A percentile compares a stretch with the other conserved stretches of the same genome.
Conservation (phyloP, 2,888 invertebrate species). For the Serripes groenlandicus region DNA sequence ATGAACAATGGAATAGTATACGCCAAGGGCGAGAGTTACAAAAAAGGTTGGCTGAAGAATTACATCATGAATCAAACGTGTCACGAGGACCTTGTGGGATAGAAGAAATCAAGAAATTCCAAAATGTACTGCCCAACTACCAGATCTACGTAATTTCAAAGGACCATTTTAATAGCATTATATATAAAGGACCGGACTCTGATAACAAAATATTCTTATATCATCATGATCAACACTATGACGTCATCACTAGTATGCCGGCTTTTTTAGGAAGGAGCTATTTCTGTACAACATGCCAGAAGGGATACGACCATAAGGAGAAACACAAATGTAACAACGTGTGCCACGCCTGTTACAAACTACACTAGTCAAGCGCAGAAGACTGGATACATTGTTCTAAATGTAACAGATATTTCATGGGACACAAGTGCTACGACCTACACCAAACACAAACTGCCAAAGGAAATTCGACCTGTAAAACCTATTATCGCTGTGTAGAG, state of each 20-base stretch:
- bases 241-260: slow-evolving; percentile 41
- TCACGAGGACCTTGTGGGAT: slow-evolving; percentile 36
- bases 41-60: slow-evolving; percentile 23
- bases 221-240: slow-evolving; percentile 32
- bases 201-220: slow-evolving; percentile 26
- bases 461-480: slow-evolving; percentile 24
- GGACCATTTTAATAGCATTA: slow-evolving; percentile 48
- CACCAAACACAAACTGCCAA: slow-evolving; percentile 13
- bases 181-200: slow-evolving; percentile 31
- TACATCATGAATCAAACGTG: slow-evolving; percentile 41
- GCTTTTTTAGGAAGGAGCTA: slow-evolving; percentile 32
- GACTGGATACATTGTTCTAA: slow-evolving; percentile 22
- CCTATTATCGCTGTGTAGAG: background rate
- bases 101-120: slow-evolving; percentile 45
- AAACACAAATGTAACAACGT: slow-evolving; percentile 35
- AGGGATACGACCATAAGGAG: slow-evolving; percentile 47
- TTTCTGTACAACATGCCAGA: slow-evolving; percentile 36
- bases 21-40: slow-evolving; percentile 35
- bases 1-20: slow-evolving; percentile 50
- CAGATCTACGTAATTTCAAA: slow-evolving; percentile 43
- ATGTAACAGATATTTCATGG: slow-evolving; percentile 8
- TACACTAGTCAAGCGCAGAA: slow-evolving; percentile 8
- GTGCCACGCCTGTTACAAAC: slow-evolving; percentile 30
- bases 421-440: slow-evolving; percentile 1
- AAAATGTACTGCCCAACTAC: slow-evolving; percentile 27